phyloP scores from a whole-genome alignment of 2,113 vertebrate genomes.

The Echinops telfairi region DNA sequence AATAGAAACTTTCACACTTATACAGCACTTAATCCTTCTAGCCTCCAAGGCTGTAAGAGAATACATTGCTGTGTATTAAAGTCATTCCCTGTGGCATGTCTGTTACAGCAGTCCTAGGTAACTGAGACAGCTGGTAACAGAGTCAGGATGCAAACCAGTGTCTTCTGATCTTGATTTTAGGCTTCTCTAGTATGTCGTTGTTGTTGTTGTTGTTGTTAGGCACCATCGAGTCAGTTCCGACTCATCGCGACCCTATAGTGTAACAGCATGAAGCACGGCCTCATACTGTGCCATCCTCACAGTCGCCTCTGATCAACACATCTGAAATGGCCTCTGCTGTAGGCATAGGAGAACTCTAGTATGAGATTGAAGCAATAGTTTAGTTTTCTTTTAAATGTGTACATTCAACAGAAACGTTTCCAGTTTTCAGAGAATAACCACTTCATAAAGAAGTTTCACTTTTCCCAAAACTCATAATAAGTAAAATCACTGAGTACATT shows the following conservation, averaged over 20 bases:
- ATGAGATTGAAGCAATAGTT: background rate
- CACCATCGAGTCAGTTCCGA: too few relatives aligned
- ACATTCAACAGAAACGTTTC: slow-evolving; percentile 9
- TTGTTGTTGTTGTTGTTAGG: too few relatives aligned
- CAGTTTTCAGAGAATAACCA: slow-evolving; percentile 7
- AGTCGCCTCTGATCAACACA: too few relatives aligned
- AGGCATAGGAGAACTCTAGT: background rate
- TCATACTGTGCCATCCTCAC: too few relatives aligned
- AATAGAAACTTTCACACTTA: background rate
- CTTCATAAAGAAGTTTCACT: slow-evolving; percentile 28
- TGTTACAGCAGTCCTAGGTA: background rate
- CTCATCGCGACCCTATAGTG: too few relatives aligned
- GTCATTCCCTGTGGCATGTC: background rate
- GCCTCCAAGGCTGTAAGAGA: background rate
- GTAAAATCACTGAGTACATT: slow-evolving; percentile 59
- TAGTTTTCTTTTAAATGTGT: slow-evolving; percentile 34
- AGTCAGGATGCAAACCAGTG: background rate
- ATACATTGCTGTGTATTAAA: background rate
- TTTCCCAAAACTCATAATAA: slow-evolving; percentile 23
- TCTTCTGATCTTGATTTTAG: background rate
- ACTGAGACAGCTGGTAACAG: background rate
- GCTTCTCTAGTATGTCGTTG: background rate
- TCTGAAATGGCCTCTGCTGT: background rate
- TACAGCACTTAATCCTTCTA: background rate
- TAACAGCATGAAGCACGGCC: too few relatives aligned